Conservation (phyloP, 2,888 invertebrate species). For the Elysia crispata region DNA sequence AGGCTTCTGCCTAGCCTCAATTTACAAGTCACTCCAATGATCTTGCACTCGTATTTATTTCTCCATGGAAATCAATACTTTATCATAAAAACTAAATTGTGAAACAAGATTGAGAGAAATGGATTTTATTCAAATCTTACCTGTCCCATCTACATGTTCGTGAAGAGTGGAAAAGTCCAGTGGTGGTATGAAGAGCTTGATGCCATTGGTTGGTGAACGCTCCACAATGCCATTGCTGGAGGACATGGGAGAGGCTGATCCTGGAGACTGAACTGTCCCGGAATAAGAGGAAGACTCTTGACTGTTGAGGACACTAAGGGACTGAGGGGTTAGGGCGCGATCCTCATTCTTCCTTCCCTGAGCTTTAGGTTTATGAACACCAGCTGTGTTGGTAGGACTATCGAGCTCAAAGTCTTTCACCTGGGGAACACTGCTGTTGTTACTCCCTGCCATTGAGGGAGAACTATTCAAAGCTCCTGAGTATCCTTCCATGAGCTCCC, state of each 20-base stretch:
- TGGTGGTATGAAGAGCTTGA: slow-evolving; percentile 76
- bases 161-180: slow-evolving; percentile 82
- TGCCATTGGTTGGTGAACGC: slow-evolving; percentile 79
- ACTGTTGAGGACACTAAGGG: slow-evolving; percentile 38
- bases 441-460: not conserved
- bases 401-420: slow-evolving; percentile 1
- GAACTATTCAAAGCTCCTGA: not conserved
- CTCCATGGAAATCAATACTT: too few species aligned
- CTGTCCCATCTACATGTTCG: slow-evolving; percentile 81
- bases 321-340: slow-evolving; percentile 34
- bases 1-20: too few species aligned
- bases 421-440: not conserved
- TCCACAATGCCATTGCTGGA: slow-evolving; percentile 52
- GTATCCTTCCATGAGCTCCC: not conserved
- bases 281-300: not conserved
- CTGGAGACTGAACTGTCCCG: not conserved
- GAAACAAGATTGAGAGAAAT: too few species aligned
- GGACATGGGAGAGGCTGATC: not conserved
- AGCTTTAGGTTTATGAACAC: not conserved
- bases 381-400: slow-evolving; percentile 32
- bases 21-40: too few species aligned
- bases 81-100: too few species aligned
- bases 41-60: too few species aligned
- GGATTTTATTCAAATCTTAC: slow-evolving; percentile 50
- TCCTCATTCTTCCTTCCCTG: slow-evolving; percentile 26